A percentile compares a stretch with the other conserved stretches of the same genome.
phyloP scores from a whole-genome alignment of 2,888 invertebrate genomes.

The Palloptera scutellata region DNA sequence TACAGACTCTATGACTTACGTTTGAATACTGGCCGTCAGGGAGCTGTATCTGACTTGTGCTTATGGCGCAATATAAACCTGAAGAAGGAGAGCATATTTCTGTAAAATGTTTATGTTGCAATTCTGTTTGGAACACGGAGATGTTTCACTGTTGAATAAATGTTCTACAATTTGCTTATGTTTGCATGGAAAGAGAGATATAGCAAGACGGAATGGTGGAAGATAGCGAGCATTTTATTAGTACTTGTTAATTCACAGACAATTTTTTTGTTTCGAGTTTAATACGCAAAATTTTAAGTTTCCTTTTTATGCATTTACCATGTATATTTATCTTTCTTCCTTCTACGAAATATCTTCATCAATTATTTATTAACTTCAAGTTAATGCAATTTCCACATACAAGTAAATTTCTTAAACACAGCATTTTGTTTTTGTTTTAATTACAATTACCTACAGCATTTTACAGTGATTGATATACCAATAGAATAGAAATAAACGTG shows the following conservation, averaged over 20 bases:
- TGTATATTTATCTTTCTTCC: slow-evolving; percentile 4
- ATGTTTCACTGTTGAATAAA: too few relatives aligned
- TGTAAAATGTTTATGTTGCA: slow-evolving; percentile 42
- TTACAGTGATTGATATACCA: too few relatives aligned
- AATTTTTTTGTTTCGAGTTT: background rate
- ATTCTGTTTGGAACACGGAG: too few relatives aligned
- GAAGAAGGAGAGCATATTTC: slow-evolving; percentile 57
- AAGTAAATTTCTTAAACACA: too few relatives aligned
- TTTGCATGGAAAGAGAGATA: too few relatives aligned
- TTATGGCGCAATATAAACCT: slow-evolving; percentile 83
- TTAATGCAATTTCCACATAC: background rate
- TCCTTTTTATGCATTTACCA: slow-evolving; percentile 8
- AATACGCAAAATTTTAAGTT: slow-evolving; percentile 10
- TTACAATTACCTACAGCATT: too few relatives aligned
- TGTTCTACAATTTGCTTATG: too few relatives aligned
- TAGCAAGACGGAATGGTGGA: too few relatives aligned
- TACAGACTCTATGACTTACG: slow-evolving; percentile 75
- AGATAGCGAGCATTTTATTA: too few relatives aligned
- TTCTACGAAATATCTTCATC: background rate
- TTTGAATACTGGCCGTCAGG: slow-evolving; percentile 78
- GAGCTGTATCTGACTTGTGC: slow-evolving; percentile 87
- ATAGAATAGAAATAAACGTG: too few relatives aligned
- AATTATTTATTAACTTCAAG: background rate
- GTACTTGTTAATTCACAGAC: too few relatives aligned
- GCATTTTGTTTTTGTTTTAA: too few relatives aligned